Evolutionary conservation across 2,888 invertebrate genomes (phyloP), one percentile per base, ranked within the genome.

Genomic region (Eupsilia transversa): DNA sequence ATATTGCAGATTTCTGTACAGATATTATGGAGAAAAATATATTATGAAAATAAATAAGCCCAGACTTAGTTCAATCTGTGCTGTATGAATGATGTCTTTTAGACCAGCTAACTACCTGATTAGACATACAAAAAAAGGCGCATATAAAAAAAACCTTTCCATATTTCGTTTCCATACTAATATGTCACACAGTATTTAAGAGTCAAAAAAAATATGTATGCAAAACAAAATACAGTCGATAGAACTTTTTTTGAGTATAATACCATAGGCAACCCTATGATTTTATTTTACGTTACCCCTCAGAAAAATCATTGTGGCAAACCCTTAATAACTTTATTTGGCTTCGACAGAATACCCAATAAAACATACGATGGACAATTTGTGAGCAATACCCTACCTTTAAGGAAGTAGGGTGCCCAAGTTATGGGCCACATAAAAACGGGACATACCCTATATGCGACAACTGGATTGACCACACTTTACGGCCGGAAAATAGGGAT

Each of bases 401-500:
- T 63, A 82, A 80, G 84, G 84, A 86, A 86, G 86, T 79, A 87
- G 89, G 89, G 89, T 88, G 87, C 78, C 88, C 90, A 88, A 78
- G 91, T 92, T 91, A 93, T 92, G 85, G 83, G 86, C 77, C 64
- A 79, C 88, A 92, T 93, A 93, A 93, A 92, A 92, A 72, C 84
- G 86, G 88, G 89, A 88, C 89, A 84, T 83, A 89, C 90, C 88
- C 84, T 84, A 84, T 88, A 86, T 87, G 89, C 87, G 89, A 88
- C 85, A 82, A 85, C 87, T 87, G 90, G 93, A 93, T 93, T 93
- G 93, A 93, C 93, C 93, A 92, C 91, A 89, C 84, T 93, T 93
- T 93, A 93, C 88, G 80, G 82, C 91, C 92, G 89, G 89, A 90
- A 92, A 92, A 92, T 92, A 91, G 93, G 90, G 84, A 85, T 80